phyloP scores from a whole-genome alignment of 2,113 vertebrate genomes.

The Melanerpes formicivorus region DNA sequence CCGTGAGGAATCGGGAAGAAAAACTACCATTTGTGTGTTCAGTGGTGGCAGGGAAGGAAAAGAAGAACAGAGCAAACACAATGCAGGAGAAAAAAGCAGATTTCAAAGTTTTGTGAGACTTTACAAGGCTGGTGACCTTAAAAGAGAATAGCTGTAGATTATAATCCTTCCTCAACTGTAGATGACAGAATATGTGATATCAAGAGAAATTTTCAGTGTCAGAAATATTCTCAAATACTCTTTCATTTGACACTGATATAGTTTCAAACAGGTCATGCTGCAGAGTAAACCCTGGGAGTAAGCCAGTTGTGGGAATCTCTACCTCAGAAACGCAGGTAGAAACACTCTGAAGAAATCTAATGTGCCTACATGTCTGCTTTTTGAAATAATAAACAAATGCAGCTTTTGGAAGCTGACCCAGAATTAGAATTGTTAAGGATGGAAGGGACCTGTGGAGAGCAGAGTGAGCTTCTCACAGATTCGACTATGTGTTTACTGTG shows the following conservation, averaged over 20 bases:
- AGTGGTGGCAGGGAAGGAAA: neutral
- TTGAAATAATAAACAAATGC: neutral
- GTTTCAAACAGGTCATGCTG: neutral
- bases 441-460: neutral
- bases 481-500: neutral
- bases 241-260: neutral
- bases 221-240: neutral
- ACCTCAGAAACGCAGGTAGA: neutral
- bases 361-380: neutral
- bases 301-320: neutral
- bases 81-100: neutral
- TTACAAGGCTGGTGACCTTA: neutral
- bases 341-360: neutral
- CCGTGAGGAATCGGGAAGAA: neutral
- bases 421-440: neutral
- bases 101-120: neutral
- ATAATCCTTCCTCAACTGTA: neutral
- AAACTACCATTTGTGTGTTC: neutral
- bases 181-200: neutral
- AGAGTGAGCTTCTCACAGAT: neutral
- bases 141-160: neutral
- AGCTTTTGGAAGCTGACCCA: neutral
- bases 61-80: accelerated
- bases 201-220: neutral
- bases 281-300: neutral